phyloP scores from a whole-genome alignment of 23 tunicate species.

The Styela clava region DNA sequence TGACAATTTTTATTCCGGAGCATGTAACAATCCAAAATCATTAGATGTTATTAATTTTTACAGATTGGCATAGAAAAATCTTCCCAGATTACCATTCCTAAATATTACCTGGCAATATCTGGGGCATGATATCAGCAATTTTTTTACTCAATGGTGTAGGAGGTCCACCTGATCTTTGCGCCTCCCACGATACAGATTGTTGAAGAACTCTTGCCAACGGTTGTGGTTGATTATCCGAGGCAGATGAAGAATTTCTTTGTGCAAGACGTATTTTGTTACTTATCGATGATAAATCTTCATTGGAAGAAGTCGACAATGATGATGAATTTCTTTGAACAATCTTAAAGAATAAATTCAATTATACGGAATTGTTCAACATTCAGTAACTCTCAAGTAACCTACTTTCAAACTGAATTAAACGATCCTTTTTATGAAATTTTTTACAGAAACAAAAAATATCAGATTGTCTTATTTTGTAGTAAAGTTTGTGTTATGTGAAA shows the following conservation, averaged over 20 bases:
- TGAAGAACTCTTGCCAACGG: neutral
- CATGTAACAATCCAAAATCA: too few relatives aligned
- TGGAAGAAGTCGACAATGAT: slow-evolving; percentile 2
- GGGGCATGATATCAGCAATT: slow-evolving; percentile 96
- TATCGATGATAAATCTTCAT: neutral
- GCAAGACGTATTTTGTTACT: neutral
- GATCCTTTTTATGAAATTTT: too few relatives aligned
- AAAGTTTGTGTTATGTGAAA: too few relatives aligned
- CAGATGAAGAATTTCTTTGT: neutral
- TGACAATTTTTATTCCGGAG: too few relatives aligned
- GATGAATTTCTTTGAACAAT: neutral
- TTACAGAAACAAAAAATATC: too few relatives aligned
- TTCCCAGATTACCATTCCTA: too few relatives aligned
- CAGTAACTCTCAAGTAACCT: too few relatives aligned
- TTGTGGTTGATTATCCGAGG: neutral
- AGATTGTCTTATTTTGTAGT: too few relatives aligned
- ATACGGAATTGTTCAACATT: too few relatives aligned
- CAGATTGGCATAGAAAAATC: too few relatives aligned
- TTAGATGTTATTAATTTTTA: too few relatives aligned
- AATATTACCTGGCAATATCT: slow-evolving; percentile 69
- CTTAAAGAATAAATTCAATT: neutral
- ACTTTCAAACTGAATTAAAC: too few relatives aligned
- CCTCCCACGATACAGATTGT: neutral
- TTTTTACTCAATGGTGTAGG: slow-evolving; percentile 86
- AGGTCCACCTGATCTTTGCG: slow-evolving; percentile 11